phyloP scores from a whole-genome alignment of 1,140 invertebrate species.

The Physella acuta region DNA sequence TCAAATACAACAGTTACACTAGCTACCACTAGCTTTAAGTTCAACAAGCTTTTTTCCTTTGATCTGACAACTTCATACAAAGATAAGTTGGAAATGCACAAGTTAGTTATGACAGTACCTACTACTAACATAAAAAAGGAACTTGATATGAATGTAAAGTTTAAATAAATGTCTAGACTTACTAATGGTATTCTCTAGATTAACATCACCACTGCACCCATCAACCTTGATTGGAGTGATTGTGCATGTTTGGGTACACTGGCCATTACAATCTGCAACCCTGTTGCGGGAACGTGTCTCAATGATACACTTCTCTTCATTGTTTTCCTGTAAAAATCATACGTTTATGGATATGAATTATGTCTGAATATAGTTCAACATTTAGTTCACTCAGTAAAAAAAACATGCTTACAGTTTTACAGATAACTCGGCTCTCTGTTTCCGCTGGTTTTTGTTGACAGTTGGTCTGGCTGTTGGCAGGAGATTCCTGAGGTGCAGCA shows the following conservation, averaged over 20 bases:
- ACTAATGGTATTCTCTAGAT: constrained; percentile 25
- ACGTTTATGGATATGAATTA: constrained; percentile 8
- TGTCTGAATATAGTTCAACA: too few species aligned
- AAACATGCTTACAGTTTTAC: constrained; percentile 48
- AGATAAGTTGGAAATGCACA: too few species aligned
- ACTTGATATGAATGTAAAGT: too few species aligned
- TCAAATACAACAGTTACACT: too few species aligned
- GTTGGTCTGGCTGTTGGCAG: constrained; percentile 26
- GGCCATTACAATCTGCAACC: constrained; percentile 48
- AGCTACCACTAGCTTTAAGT: too few species aligned
- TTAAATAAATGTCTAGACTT: too few species aligned
- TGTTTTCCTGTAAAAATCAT: constrained; percentile 50
- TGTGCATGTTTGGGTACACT: constrained; percentile 52
- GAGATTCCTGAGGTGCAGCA: constrained; percentile 38
- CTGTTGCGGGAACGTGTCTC: constrained; percentile 52
- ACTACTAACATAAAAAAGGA: too few species aligned
- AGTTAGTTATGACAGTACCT: too few species aligned
- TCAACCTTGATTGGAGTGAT: constrained; percentile 49
- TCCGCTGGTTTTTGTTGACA: constrained; percentile 42
- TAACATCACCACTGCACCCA: constrained; percentile 35
- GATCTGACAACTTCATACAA: too few species aligned
- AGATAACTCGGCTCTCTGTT: constrained; percentile 53
- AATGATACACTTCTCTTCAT: constrained; percentile 55
- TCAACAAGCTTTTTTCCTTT: too few species aligned
- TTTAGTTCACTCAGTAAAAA: background rate